A percentile compares a stretch with the other conserved stretches of the same genome.
Conservation (phyloP, 30 jellyfish, hydroid and myxozoan species). For the Aurelia sp. region DNA sequence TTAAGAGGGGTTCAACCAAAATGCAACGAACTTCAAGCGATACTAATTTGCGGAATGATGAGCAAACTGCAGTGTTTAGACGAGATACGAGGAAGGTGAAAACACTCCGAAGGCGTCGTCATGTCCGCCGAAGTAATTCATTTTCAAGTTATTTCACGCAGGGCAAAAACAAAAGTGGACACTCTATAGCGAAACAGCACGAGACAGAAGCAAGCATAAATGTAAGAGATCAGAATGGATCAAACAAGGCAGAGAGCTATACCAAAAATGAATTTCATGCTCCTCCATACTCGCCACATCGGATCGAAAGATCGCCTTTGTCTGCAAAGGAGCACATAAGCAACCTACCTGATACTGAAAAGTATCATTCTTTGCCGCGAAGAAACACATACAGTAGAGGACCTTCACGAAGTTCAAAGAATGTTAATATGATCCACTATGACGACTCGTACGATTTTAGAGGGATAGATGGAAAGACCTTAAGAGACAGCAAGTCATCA, state of each 20-base stretch:
- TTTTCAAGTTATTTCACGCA: conserved; percentile 66
- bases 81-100: conserved; percentile 52
- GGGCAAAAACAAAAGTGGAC: neutral
- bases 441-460: neutral
- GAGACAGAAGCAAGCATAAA: neutral
- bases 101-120: conserved; percentile 65
- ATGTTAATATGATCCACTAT: neutral
- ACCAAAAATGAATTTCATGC: neutral
- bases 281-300: conserved; percentile 60
- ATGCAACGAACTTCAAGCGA: conserved; percentile 64
- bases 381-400: neutral
- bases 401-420: neutral
- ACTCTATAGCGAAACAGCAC: neutral
- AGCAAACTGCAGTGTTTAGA: conserved; percentile 41
- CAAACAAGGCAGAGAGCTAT: neutral
- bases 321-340: conserved; percentile 5
- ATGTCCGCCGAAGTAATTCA: conserved; percentile 73
- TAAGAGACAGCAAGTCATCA: neutral
- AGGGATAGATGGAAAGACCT: neutral
- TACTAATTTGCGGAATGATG: conserved; percentile 23
- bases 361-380: neutral
- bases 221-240: neutral
- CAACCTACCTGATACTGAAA: neutral
- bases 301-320: conserved; percentile 25
- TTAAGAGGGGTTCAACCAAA: conserved; percentile 45